Evolutionary conservation across 2,113 vertebrate species (phyloP).

Genomic region (Montifringilla adamsi): DNA sequence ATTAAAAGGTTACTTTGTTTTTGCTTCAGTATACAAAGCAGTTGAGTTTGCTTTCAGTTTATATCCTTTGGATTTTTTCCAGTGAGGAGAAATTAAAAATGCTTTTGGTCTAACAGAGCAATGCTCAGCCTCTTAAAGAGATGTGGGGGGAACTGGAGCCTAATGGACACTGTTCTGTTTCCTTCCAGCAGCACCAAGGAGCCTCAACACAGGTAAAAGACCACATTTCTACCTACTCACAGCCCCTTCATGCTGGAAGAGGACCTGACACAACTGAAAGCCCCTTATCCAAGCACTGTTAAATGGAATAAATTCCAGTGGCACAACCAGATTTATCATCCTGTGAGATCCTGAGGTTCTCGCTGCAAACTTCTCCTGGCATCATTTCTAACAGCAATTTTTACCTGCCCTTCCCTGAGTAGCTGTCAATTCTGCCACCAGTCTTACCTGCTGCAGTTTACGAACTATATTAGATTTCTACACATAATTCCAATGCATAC

Average conservation of each 20-base stretch:
- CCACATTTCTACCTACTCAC: background rate
- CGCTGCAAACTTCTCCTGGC: background rate
- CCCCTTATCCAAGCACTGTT: background rate
- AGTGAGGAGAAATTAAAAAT: background rate
- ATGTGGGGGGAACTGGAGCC: background rate
- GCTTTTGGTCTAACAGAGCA: background rate
- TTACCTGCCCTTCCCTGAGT: background rate
- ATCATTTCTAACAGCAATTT: background rate
- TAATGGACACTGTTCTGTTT: background rate
- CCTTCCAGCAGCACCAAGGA: background rate
- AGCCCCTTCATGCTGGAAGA: background rate
- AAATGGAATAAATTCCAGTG: background rate
- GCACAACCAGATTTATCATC: background rate
- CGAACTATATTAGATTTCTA: constrained; percentile 52
- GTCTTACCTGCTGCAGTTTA: constrained; percentile 42
- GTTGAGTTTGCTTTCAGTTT: constrained; percentile 1
- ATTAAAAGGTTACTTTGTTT: constrained; percentile 23
- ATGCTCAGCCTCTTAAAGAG: background rate
- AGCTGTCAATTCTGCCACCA: constrained; percentile 33
- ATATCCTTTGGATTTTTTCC: constrained; percentile 4
- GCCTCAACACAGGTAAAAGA: background rate
- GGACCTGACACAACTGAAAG: background rate
- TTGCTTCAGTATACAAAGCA: background rate
- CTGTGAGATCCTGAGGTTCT: background rate
- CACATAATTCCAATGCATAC: constrained; percentile 39